Percentiles rank a stretch among this genome's conserved stretches.
Conservation (phyloP, 2,797 vertebrate species). For the Falco berigora region DNA sequence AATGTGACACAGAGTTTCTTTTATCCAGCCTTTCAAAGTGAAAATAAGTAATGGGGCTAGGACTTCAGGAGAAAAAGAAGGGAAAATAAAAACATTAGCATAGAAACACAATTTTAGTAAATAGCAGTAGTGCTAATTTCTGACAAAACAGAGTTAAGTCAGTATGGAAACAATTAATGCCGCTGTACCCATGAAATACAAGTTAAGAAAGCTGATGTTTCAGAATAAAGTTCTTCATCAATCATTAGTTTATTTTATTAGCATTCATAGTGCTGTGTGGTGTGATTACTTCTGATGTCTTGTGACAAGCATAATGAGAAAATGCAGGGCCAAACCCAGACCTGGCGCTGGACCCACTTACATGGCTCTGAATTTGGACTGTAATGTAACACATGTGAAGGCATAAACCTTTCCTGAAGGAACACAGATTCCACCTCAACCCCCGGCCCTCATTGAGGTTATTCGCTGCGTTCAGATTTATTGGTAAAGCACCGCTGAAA, state of each 20-base stretch:
- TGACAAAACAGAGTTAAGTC: slow-evolving; percentile 1
- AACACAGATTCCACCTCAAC: neutral
- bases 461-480: neutral
- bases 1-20: neutral
- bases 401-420: slow-evolving; percentile 26
- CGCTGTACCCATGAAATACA: slow-evolving; percentile 11
- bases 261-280: neutral
- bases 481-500: slow-evolving; percentile 12
- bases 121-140: neutral
- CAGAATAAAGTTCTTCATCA: slow-evolving; percentile 51
- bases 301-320: slow-evolving; percentile 40
- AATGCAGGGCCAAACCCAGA: neutral
- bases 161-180: slow-evolving; percentile 51
- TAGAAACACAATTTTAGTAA: neutral
- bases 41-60: neutral
- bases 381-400: slow-evolving; percentile 20
- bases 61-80: neutral
- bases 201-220: slow-evolving; percentile 42
- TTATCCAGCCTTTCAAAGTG: neutral
- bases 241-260: slow-evolving; percentile 61
- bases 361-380: neutral
- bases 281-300: slow-evolving; percentile 37
- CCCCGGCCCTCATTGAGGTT: neutral
- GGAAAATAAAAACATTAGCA: neutral
- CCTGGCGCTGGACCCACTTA: neutral